Conservation (phyloP, 2,888 invertebrate species). For the Boloria selene region DNA sequence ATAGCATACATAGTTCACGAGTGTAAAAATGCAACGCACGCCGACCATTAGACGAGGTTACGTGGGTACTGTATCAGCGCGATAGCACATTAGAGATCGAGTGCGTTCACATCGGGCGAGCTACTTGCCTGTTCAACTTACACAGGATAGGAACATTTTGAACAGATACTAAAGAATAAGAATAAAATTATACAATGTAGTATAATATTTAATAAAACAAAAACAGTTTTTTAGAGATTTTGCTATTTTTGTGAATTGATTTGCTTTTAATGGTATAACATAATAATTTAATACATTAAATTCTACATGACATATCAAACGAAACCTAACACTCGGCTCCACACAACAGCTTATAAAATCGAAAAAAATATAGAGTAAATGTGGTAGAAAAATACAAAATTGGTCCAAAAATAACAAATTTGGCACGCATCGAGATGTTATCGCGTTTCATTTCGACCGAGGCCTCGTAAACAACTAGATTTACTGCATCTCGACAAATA, state of each 20-base stretch:
- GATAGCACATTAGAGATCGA: conserved; percentile 35
- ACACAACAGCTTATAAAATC: neutral
- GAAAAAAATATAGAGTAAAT: conserved; percentile 19
- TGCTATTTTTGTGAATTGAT: too few relatives aligned
- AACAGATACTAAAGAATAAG: too few relatives aligned
- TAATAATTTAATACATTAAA: too few relatives aligned
- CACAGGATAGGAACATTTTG: neutral
- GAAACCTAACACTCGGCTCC: neutral
- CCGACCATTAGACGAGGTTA: conserved; percentile 41
- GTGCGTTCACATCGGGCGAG: conserved; percentile 24
- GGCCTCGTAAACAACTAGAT: conserved; percentile 60
- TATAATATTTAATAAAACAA: too few relatives aligned
- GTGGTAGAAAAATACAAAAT: conserved; percentile 24
- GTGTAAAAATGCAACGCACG: conserved; percentile 40
- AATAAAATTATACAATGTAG: too few relatives aligned
- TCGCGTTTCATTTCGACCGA: conserved; percentile 44
- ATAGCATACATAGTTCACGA: conserved; percentile 9
- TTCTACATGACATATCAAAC: neutral
- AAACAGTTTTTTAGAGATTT: too few relatives aligned
- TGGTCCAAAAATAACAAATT: conserved; percentile 42
- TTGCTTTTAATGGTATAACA: too few relatives aligned
- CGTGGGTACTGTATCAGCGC: conserved; percentile 34
- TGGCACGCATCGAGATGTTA: conserved; percentile 48
- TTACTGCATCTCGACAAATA: conserved; percentile 46
- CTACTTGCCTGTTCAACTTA: conserved; percentile 14